Conservation (phyloP, 23 tunicate genomes). For the Oikopleura dioica region DNA sequence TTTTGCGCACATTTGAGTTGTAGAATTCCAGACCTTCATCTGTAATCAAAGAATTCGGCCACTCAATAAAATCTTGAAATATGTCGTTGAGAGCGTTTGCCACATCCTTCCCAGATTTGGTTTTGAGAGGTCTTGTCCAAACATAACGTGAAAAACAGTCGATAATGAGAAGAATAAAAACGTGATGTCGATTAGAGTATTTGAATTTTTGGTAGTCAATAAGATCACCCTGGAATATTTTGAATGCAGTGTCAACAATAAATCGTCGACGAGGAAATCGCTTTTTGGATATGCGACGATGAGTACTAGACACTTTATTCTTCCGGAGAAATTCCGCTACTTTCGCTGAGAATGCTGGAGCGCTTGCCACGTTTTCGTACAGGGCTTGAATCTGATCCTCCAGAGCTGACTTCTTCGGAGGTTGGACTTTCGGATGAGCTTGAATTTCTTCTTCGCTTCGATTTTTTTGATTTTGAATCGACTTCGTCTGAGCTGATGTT, state of each 20-base stretch:
- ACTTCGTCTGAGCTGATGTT: too few species aligned
- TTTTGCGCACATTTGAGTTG: neutral
- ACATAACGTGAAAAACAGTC: neutral
- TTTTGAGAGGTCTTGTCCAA: neutral
- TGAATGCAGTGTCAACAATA: neutral
- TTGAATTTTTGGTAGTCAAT: conserved; percentile 5
- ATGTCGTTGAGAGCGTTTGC: neutral
- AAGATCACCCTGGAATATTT: conserved; percentile 5
- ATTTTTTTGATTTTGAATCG: too few species aligned
- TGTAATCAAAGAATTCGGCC: neutral
- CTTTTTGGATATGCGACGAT: neutral
- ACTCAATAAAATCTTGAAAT: neutral
- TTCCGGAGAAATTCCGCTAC: neutral
- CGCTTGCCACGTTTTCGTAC: neutral
- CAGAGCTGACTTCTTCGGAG: too few species aligned
- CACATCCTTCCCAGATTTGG: neutral
- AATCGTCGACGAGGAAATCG: neutral
- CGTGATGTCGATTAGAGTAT: neutral
- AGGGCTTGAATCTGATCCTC: neutral
- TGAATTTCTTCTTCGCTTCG: too few species aligned
- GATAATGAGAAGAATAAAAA: neutral
- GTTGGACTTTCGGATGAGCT: too few species aligned
- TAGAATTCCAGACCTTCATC: conserved; percentile 8
- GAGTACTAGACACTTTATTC: neutral
- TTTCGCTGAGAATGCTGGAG: neutral